Percentiles rank a stretch among this genome's conserved stretches.
Evolutionary conservation across 2,888 invertebrate species (phyloP).

Genomic region (Strigamia maritima): DNA sequence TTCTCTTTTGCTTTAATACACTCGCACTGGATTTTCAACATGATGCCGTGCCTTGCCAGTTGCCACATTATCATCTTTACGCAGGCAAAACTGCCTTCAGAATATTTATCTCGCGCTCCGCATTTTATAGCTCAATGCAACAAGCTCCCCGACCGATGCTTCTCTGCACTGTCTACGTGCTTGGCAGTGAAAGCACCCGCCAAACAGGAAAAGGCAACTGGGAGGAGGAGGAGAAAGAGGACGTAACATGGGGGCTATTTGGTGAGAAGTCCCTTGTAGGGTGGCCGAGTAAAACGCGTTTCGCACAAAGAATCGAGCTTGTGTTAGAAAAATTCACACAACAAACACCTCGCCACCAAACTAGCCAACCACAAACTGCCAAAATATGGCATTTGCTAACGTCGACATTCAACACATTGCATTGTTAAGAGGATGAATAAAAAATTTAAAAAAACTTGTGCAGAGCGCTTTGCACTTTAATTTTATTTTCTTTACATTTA

Average conservation of each 20-base stretch:
- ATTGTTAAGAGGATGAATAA: background rate
- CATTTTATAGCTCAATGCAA: conserved; percentile 28
- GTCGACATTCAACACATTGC: background rate
- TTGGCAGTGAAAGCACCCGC: conserved; percentile 32
- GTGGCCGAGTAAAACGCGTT: background rate
- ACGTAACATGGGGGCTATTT: conserved; percentile 19
- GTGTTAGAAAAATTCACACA: background rate
- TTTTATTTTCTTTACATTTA: conserved; percentile 8
- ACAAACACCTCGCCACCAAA: background rate
- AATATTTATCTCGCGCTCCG: conserved; percentile 21
- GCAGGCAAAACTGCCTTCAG: conserved; percentile 20
- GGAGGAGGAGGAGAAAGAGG: background rate
- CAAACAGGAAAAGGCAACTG: conserved; percentile 18
- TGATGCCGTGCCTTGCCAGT: conserved; percentile 5
- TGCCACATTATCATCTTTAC: conserved; percentile 24
- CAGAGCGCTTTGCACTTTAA: conserved; percentile 17
- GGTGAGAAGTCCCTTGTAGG: conserved; percentile 12
- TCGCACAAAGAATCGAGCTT: background rate
- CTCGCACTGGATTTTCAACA: conserved; percentile 22
- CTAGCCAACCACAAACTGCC: conserved; percentile 1
- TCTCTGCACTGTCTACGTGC: conserved; percentile 31
- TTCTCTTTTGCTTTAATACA: conserved; percentile 11
- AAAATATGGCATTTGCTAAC: background rate
- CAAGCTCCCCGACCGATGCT: conserved; percentile 32
- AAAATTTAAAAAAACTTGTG: background rate